Conservation (phyloP, 2,888 invertebrate species). For the Pyrocoelia pectoralis region DNA sequence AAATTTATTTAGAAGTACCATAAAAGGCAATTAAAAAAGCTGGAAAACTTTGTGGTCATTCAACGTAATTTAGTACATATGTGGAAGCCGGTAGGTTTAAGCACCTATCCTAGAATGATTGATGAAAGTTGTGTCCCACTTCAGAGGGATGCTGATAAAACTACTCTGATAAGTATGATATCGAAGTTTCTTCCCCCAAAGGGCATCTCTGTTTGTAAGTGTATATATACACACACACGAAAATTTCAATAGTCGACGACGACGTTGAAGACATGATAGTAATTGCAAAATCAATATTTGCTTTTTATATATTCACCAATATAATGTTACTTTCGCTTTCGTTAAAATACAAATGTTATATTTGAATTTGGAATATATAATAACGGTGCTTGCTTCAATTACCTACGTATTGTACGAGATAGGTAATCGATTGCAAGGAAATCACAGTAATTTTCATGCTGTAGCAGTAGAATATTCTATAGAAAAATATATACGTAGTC, state of each 20-base stretch:
- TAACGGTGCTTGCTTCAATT: background rate
- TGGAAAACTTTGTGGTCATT: conserved; percentile 13
- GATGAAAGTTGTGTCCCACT: conserved; percentile 37
- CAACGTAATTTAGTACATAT: conserved; percentile 20
- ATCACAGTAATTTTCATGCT: too few relatives aligned
- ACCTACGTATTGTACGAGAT: too few relatives aligned
- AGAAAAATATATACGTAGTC: too few relatives aligned
- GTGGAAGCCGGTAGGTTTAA: conserved; percentile 25
- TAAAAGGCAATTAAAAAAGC: background rate
- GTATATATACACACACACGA: conserved; percentile 12
- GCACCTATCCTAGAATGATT: conserved; percentile 33
- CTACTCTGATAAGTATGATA: conserved; percentile 35
- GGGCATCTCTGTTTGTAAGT: conserved; percentile 22
- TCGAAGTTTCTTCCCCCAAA: conserved; percentile 30
- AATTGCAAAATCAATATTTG: conserved; percentile 21
- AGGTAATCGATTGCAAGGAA: too few relatives aligned
- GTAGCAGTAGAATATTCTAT: too few relatives aligned
- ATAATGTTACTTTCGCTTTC: background rate
- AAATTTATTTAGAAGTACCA: background rate
- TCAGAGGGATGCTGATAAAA: conserved; percentile 32
- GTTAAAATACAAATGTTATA: background rate
- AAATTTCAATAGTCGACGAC: conserved; percentile 25
- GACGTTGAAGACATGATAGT: conserved; percentile 12
- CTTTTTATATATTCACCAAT: conserved; percentile 1
- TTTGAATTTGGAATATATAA: background rate